Percentiles rank a stretch among this genome's conserved stretches.
These are phyloP conservation scores for Beroe ovata DNA, from an alignment of 37 sponge, comb jelly and placozoan genomes.

Conservation along the genomic window DNA sequence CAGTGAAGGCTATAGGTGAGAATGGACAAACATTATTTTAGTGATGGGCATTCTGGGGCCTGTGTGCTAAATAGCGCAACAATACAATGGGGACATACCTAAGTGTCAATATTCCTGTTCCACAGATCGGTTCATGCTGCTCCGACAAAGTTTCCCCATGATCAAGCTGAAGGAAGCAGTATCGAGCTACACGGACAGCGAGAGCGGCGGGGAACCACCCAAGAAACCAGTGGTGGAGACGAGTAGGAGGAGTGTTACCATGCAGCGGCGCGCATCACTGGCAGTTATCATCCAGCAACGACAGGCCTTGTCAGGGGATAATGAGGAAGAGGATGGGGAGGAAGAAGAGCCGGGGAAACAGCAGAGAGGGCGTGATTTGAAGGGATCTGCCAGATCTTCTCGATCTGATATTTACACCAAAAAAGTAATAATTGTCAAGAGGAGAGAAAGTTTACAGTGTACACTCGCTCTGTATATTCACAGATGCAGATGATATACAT, in stretches of 20 bases:
- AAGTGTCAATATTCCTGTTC: too few relatives aligned
- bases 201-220: neutral
- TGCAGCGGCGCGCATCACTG: neutral
- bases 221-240: neutral
- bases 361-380: neutral
- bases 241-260: neutral
- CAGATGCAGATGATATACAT: neutral
- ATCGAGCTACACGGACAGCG: neutral
- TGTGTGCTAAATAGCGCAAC: too few relatives aligned
- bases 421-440: neutral
- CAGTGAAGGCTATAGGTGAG: too few relatives aligned
- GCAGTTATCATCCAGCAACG: neutral
- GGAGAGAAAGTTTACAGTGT: neutral
- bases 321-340: neutral
- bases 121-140: neutral
- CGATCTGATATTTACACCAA: neutral
- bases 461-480: neutral
- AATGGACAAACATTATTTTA: too few relatives aligned
- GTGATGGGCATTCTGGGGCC: too few relatives aligned
- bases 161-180: neutral
- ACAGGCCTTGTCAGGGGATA: neutral
- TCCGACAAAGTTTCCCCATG: neutral
- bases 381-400: neutral
- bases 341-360: neutral
- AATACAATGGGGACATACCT: too few relatives aligned